These are phyloP conservation scores for Pterophyllum scalare DNA, from an alignment of 2,113 vertebrate genomes.

Conservation along the genomic window DNA sequence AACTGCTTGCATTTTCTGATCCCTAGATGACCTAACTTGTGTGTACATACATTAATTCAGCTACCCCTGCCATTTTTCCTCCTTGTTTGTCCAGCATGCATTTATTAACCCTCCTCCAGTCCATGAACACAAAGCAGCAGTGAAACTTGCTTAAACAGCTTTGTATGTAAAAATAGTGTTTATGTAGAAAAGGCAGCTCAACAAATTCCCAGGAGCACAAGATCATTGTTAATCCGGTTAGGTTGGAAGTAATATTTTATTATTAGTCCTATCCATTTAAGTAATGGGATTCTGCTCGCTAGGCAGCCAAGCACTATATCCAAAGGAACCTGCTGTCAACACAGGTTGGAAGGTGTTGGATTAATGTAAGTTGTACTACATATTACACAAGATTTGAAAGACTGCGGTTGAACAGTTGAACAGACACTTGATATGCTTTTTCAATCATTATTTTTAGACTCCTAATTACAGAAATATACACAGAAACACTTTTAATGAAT, in stretches of 20 bases:
- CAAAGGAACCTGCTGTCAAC: conserved; percentile 55
- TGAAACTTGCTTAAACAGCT: conserved; percentile 64
- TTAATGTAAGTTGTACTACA: conserved; percentile 63
- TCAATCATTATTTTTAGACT: not conserved
- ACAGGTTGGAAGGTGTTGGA: conserved; percentile 60
- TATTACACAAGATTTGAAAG: conserved; percentile 58
- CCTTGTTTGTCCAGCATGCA: conserved; percentile 47
- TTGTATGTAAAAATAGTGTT: conserved; percentile 63
- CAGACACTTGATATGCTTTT: conserved; percentile 10
- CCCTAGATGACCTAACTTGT: conserved; percentile 22
- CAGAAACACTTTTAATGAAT: conserved; percentile 24
- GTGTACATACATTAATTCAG: conserved; percentile 46
- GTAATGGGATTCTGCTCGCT: conserved; percentile 74
- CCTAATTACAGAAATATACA: not conserved
- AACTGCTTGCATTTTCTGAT: conserved; percentile 36
- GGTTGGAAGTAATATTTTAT: conserved; percentile 74
- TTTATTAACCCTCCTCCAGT: conserved; percentile 36
- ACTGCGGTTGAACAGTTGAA: conserved; percentile 51
- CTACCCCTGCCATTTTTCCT: conserved; percentile 9
- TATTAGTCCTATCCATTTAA: conserved; percentile 78
- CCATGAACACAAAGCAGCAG: conserved; percentile 42
- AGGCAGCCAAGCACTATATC: conserved; percentile 60
- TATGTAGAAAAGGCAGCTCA: conserved; percentile 62
- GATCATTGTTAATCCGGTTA: conserved; percentile 79
- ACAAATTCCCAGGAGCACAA: conserved; percentile 64